Conservation (phyloP, 2,113 vertebrate genomes). For the Calcarius ornatus region DNA sequence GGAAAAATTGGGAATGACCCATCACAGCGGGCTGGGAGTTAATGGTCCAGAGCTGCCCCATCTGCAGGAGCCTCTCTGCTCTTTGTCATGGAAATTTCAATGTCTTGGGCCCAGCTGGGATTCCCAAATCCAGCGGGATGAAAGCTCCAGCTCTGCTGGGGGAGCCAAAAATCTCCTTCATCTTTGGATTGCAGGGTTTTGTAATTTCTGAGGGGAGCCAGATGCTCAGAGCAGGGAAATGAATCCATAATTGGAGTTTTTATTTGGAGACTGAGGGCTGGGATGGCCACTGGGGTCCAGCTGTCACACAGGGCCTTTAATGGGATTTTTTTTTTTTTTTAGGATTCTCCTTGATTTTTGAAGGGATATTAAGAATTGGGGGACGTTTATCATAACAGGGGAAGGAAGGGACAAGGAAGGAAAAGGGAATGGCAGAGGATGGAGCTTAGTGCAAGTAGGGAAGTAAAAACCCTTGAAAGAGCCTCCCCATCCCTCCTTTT, state of each 20-base stretch:
- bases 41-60: constrained; percentile 4
- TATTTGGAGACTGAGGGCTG: neutral
- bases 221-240: neutral
- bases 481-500: neutral
- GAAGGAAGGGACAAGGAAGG: neutral
- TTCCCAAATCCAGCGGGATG: neutral
- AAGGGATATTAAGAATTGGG: neutral
- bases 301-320: neutral
- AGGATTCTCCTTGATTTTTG: neutral
- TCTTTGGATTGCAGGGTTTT: neutral
- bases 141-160: neutral
- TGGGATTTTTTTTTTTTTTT: neutral
- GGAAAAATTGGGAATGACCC: neutral
- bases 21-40: neutral
- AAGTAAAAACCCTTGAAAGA: neutral
- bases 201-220: neutral
- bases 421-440: neutral
- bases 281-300: neutral
- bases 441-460: neutral
- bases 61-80: neutral
- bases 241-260: neutral
- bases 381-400: neutral
- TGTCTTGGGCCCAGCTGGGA: neutral
- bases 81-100: constrained; percentile 49
- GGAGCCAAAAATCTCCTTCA: neutral